A percentile compares a stretch with the other conserved stretches of the same genome.
Conservation (phyloP, 2,888 invertebrate genomes). For the Choristoneura rosaceana region DNA sequence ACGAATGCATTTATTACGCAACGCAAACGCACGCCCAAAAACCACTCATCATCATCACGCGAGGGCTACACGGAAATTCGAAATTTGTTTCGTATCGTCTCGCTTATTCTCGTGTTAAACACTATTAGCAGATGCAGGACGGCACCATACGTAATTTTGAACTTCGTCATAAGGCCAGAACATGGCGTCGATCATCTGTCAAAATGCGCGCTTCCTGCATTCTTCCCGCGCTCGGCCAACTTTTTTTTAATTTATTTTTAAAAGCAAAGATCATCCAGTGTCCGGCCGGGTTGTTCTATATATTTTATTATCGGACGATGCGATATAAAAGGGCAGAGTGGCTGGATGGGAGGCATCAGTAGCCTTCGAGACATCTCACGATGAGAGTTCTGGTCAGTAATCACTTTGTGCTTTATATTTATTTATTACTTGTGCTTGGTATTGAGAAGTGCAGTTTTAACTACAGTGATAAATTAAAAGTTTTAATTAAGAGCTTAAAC, state of each 20-base stretch:
- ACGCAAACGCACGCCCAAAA: constrained; percentile 9
- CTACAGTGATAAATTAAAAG: background rate
- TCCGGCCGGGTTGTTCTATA: constrained; percentile 54
- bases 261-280: constrained; percentile 53
- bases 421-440: constrained; percentile 8
- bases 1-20: constrained; percentile 33
- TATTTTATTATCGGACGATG: constrained; percentile 26
- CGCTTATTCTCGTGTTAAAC: no score
- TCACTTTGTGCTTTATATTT: constrained; percentile 16
- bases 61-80: no score
- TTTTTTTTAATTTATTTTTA: constrained; percentile 51
- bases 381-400: constrained; percentile 47
- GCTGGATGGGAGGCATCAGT: constrained; percentile 43
- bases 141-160: no score
- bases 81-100: no score
- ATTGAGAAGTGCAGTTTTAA: background rate
- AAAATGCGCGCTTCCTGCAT: constrained; percentile 46
- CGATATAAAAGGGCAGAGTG: constrained; percentile 43
- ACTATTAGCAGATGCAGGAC: no score
- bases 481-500: background rate
- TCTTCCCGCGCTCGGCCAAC: constrained; percentile 38
- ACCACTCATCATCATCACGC: constrained; percentile 10
- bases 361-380: constrained; percentile 44
- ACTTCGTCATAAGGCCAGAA: background rate
- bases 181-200: constrained; percentile 40